phyloP scores from a whole-genome alignment of 2,888 invertebrate species.

The Hirudinaria manillensis region DNA sequence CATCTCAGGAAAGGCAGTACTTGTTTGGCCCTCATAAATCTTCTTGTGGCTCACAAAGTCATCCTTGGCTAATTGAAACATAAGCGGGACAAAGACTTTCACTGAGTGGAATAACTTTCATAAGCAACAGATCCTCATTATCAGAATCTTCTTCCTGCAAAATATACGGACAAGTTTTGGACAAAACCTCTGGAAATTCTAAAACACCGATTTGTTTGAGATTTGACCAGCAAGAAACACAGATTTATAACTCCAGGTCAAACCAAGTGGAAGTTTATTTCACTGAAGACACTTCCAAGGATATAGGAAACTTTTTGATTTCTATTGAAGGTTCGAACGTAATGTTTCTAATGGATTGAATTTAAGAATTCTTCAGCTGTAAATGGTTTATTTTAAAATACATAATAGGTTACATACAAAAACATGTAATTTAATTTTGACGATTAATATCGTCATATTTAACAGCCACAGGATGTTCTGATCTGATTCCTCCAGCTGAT shows the following conservation, averaged over 20 bases:
- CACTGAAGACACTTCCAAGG: not conserved
- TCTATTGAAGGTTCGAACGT: not conserved
- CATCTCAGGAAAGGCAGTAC: not conserved
- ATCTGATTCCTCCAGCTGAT: conserved; percentile 29
- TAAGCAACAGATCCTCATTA: not conserved
- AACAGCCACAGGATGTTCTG: conserved; percentile 26
- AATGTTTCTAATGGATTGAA: too few species aligned
- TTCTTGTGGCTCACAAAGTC: not conserved
- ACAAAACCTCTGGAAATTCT: not conserved
- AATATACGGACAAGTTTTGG: not conserved
- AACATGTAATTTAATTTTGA: not conserved
- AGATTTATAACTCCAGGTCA: not conserved
- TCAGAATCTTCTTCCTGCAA: not conserved
- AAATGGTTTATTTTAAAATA: too few species aligned
- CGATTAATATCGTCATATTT: not conserved
- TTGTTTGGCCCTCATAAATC: not conserved
- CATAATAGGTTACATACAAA: too few species aligned
- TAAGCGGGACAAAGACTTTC: not conserved
- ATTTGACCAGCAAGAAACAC: not conserved
- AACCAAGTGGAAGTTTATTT: not conserved
- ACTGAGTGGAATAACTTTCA: not conserved
- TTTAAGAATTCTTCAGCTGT: too few species aligned
- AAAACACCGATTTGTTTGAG: conserved; percentile 1
- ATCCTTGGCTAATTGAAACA: not conserved
- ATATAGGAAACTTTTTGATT: not conserved